Conservation (phyloP, 2,888 invertebrate genomes). For the Pollenia labialis region DNA sequence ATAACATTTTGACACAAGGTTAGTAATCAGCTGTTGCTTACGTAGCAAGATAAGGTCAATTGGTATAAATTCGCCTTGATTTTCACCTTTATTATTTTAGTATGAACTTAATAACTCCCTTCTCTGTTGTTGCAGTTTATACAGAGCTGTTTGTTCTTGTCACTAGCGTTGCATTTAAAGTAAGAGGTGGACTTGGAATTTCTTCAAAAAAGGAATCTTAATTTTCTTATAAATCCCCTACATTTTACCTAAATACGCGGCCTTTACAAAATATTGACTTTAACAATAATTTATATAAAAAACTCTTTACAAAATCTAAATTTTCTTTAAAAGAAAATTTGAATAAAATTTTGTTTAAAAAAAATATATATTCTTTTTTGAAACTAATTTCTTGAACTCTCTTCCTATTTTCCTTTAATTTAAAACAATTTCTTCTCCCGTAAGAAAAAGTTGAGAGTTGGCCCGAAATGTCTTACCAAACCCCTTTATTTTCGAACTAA, state of each 20-base stretch:
- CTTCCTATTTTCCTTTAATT: neutral
- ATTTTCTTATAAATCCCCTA: neutral
- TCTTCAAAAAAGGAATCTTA: neutral
- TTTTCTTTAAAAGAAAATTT: conserved; percentile 22
- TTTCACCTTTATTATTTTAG: too few species aligned
- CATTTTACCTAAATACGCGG: neutral
- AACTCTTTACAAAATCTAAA: conserved; percentile 34
- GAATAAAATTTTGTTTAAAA: neutral
- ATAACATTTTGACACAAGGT: too few species aligned
- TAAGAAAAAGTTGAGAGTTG: conserved; percentile 80
- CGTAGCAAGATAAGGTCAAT: too few species aligned
- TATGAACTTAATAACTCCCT: too few species aligned
- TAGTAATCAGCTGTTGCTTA: too few species aligned
- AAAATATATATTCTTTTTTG: neutral
- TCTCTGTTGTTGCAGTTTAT: too few species aligned
- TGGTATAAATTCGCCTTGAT: too few species aligned
- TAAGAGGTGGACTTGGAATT: too few species aligned
- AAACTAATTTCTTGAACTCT: neutral
- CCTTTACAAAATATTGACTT: conserved; percentile 45
- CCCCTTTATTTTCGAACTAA: neutral
- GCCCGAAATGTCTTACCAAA: neutral
- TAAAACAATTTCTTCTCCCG: conserved; percentile 79
- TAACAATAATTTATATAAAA: conserved; percentile 56
- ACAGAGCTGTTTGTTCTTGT: too few species aligned
- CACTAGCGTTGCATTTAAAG: too few species aligned